These are phyloP conservation scores for Tokudaia tokunoshimensis DNA, from an alignment of 2,797 vertebrate species.

Conservation along the genomic window DNA sequence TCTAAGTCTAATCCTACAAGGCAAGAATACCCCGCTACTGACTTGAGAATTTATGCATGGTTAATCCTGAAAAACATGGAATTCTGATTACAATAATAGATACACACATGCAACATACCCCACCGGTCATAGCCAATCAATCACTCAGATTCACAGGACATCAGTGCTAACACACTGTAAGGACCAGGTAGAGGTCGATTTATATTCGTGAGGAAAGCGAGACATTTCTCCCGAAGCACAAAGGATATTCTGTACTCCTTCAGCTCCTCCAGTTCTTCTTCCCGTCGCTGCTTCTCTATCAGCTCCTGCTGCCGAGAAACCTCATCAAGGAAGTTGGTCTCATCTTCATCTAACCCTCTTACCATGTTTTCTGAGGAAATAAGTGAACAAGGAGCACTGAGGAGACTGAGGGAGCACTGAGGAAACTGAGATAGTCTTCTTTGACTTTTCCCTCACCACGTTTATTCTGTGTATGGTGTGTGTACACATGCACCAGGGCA, in stretches of 20 bases:
- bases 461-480: background rate
- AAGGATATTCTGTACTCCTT: conserved; percentile 99
- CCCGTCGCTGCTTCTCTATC: conserved; percentile 96
- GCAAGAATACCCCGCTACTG: conserved; percentile 1
- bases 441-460: conserved; percentile 40
- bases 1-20: conserved; percentile 49
- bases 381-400: conserved; percentile 69
- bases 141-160: background rate
- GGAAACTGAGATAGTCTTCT: conserved; percentile 15
- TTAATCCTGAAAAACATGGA: conserved; percentile 48
- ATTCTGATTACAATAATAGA: conserved; percentile 6
- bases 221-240: conserved; percentile 63
- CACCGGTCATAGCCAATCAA: background rate
- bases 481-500: background rate
- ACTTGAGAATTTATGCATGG: conserved; percentile 45
- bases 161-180: background rate
- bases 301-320: conserved; percentile 97
- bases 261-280: conserved; percentile 96
- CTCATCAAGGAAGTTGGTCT: conserved; percentile 97
- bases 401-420: background rate
- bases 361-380: conserved; percentile 97
- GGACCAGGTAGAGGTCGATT: background rate
- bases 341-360: conserved; percentile 97
- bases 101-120: background rate
- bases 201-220: background rate